phyloP scores from a whole-genome alignment of 2,797 vertebrate genomes.

The Melanotaenia parkinsoni region DNA sequence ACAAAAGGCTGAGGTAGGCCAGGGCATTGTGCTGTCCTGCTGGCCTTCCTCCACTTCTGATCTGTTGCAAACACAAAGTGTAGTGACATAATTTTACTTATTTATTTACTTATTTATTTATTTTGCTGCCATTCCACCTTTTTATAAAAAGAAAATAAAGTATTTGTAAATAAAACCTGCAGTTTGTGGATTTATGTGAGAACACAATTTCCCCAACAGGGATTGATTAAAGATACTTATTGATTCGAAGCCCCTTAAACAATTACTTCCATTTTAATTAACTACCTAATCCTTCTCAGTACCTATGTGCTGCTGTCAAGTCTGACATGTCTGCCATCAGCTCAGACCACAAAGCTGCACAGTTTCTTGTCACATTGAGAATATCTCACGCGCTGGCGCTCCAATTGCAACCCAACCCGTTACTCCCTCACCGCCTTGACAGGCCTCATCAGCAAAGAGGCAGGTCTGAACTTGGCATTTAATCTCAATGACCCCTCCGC shows the following conservation, averaged over 20 bases:
- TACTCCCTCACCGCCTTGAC: constrained; percentile 44
- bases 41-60: no score
- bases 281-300: constrained; percentile 31
- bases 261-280: constrained; percentile 21
- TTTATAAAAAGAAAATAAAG: background rate
- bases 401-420: constrained; percentile 32
- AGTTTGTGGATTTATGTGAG: background rate
- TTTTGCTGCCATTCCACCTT: background rate
- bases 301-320: background rate
- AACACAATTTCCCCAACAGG: background rate
- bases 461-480: constrained; percentile 54
- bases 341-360: constrained; percentile 9
- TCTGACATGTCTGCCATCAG: constrained; percentile 10
- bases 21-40: no score
- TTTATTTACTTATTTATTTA: background rate
- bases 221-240: constrained; percentile 27
- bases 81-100: no score
- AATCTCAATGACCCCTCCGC: constrained; percentile 61
- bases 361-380: constrained; percentile 10
- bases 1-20: background rate
- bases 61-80: no score
- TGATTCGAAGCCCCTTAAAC: constrained; percentile 43
- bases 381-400: constrained; percentile 30
- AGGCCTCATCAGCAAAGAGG: constrained; percentile 59
- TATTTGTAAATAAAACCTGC: background rate